phyloP scores from a whole-genome alignment of 2,113 vertebrate genomes.

The Tyto alba region DNA sequence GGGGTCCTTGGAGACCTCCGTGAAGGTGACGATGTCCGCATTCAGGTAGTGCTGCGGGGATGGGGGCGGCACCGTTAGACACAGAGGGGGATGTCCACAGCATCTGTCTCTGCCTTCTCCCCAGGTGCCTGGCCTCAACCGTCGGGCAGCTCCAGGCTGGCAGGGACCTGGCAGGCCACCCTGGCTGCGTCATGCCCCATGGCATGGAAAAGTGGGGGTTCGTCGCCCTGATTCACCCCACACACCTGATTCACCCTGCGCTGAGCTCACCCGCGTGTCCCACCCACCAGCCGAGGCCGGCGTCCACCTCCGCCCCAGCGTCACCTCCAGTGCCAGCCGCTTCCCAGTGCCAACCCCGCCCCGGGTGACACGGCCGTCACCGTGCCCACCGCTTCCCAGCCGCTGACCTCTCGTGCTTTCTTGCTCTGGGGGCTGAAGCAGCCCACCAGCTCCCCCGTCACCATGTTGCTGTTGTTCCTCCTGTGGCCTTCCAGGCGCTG shows the following conservation, averaged over 20 bases:
- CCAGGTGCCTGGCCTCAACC: neutral
- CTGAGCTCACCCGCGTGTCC: neutral
- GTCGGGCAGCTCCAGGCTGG: neutral
- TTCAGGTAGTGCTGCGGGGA: constrained; percentile 67
- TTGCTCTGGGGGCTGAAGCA: constrained; percentile 90
- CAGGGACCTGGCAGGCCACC: neutral
- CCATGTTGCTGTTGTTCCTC: constrained; percentile 36
- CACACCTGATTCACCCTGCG: neutral
- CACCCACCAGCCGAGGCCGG: neutral
- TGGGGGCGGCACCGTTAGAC: neutral
- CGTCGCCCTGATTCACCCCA: neutral
- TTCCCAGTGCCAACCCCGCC: neutral
- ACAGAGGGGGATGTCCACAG: accelerated
- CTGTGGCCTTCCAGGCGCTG: constrained; percentile 84
- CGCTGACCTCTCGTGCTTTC: constrained; percentile 78
- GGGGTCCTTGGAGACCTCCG: constrained; percentile 86
- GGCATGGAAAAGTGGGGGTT: accelerated
- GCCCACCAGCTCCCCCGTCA: constrained; percentile 76
- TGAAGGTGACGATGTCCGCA: constrained; percentile 80
- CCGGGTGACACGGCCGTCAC: accelerated
- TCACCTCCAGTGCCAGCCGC: neutral
- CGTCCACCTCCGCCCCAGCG: neutral
- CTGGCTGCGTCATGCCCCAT: accelerated
- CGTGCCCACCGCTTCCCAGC: accelerated
- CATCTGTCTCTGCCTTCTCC: neutral